Conservation (phyloP, 2,797 vertebrate genomes). For the Craterocephalus amniculus region DNA sequence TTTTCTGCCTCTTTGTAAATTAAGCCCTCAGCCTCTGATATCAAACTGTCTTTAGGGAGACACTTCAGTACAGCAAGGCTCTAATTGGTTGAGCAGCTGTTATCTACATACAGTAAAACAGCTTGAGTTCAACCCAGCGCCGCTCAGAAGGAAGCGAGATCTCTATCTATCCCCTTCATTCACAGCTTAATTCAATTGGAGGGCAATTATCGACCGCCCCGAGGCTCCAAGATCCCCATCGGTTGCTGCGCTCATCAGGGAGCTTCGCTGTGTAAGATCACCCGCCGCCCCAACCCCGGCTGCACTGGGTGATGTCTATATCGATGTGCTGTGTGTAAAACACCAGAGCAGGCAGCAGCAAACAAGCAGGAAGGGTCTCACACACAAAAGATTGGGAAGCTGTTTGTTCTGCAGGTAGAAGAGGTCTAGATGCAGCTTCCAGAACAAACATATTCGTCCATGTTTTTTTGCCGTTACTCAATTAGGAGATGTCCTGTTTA, state of each 20-base stretch:
- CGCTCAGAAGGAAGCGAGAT: slow-evolving; percentile 66
- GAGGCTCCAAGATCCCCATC: slow-evolving; percentile 67
- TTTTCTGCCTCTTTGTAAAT: slow-evolving; percentile 31
- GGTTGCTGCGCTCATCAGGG: slow-evolving; percentile 69
- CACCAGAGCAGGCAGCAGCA: slow-evolving; percentile 26
- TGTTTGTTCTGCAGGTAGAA: slow-evolving; percentile 14
- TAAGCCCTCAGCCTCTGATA: slow-evolving; percentile 34
- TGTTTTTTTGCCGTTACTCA: background rate
- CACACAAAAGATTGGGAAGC: slow-evolving; percentile 7
- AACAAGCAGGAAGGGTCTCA: slow-evolving; percentile 10
- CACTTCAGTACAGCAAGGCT: slow-evolving; percentile 29
- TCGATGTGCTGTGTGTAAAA: slow-evolving; percentile 53
- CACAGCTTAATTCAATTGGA: slow-evolving; percentile 80
- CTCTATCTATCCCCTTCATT: slow-evolving; percentile 70
- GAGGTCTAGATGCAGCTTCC: background rate
- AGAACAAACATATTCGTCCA: too few relatives aligned
- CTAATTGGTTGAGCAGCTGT: slow-evolving; percentile 61
- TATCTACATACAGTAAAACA: slow-evolving; percentile 65
- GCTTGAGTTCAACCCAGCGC: slow-evolving; percentile 40
- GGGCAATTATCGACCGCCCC: slow-evolving; percentile 77
- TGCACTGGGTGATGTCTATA: slow-evolving; percentile 55
- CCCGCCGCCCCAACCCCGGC: background rate
- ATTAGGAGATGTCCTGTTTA: background rate
- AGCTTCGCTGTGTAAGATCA: slow-evolving; percentile 43
- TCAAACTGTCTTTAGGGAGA: slow-evolving; percentile 51